phyloP scores from a whole-genome alignment of 2,797 vertebrate genomes.

The Phoxinus dragarum region DNA sequence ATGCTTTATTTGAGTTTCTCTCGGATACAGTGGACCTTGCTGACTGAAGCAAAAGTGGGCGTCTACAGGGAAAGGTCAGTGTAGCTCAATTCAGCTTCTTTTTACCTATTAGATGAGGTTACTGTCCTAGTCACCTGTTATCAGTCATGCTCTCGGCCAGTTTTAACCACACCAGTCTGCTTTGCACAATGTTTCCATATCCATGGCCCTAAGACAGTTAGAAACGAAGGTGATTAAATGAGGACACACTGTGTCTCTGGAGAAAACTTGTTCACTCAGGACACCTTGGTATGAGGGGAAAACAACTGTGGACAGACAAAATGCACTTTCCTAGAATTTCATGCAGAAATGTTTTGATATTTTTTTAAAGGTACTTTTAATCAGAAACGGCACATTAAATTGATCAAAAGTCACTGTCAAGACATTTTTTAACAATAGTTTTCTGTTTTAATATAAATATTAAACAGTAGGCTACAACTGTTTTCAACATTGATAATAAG shows the following conservation, averaged over 20 bases:
- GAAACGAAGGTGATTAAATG: constrained; percentile 72
- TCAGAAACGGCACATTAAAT: neutral
- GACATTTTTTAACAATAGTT: neutral
- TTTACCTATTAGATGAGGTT: constrained; percentile 72
- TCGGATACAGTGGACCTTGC: neutral
- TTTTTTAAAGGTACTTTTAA: neutral
- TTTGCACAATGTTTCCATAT: constrained; percentile 61
- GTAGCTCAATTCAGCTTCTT: constrained; percentile 76
- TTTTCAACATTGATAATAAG: neutral
- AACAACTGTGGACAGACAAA: neutral
- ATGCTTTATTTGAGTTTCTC: neutral
- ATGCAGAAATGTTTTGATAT: neutral
- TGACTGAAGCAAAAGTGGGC: constrained; percentile 53
- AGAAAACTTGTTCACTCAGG: constrained; percentile 41
- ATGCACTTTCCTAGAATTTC: neutral
- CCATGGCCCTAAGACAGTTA: constrained; percentile 71
- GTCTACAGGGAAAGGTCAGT: constrained; percentile 63
- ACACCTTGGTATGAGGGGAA: constrained; percentile 62
- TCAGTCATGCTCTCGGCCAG: constrained; percentile 78
- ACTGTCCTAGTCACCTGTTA: constrained; percentile 77
- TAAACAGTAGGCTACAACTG: neutral
- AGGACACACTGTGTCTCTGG: constrained; percentile 64
- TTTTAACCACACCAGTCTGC: constrained; percentile 78
- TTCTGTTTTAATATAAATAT: neutral
- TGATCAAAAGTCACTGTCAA: neutral